Evolutionary conservation across 2,888 invertebrate genomes (phyloP).

Genomic region (Synanthedon vespiformis): DNA sequence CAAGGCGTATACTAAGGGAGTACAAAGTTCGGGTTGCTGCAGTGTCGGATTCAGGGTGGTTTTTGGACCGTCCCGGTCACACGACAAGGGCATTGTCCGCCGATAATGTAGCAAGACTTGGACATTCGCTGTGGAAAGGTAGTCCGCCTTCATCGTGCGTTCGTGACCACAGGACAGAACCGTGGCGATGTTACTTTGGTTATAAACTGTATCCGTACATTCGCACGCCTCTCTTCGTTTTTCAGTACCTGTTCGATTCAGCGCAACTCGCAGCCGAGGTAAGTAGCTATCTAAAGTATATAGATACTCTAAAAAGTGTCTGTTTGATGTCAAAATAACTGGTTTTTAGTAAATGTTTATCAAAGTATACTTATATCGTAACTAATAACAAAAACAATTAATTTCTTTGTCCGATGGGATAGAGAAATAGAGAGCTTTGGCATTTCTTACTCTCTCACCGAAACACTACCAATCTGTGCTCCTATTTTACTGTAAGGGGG

Average conservation of each 20-base stretch:
- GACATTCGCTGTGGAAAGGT: conserved; percentile 84
- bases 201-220: conserved; percentile 88
- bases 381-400: no score
- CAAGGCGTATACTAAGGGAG: conserved; percentile 77
- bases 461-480: no score
- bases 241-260: conserved; percentile 96
- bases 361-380: no score
- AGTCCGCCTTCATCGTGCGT: conserved; percentile 83
- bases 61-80: conserved; percentile 80
- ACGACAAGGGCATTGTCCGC: conserved; percentile 37
- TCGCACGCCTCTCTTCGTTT: conserved; percentile 90
- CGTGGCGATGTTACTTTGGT: conserved; percentile 94
- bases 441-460: no score
- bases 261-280: conserved; percentile 91
- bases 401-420: no score
- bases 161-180: conserved; percentile 76
- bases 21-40: conserved; percentile 79
- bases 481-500: no score
- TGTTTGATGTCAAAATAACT: no score
- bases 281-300: no score
- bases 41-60: conserved; percentile 95
- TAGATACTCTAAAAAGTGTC: no score
- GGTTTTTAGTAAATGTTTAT: no score
- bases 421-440: no score
- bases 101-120: conserved; percentile 60